Evolutionary conservation across 2,888 invertebrate genomes (phyloP).

Genomic region (Baronia brevicornis): DNA sequence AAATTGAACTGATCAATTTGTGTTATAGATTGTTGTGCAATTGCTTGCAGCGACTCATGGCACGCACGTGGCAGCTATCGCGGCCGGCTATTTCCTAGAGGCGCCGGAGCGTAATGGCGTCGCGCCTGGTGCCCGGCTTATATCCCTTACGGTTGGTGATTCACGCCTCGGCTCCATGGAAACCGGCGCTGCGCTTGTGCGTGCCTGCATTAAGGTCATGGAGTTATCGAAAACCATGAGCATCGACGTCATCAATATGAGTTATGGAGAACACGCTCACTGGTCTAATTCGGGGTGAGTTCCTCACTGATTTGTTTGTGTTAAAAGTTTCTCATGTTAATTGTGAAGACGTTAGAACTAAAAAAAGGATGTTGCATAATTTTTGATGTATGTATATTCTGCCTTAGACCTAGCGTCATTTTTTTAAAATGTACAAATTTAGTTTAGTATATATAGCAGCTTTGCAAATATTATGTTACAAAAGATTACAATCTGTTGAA

Average conservation of each 20-base stretch:
- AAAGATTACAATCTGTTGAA: no score
- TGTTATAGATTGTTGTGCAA: no score
- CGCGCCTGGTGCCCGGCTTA: slow-evolving; percentile 96
- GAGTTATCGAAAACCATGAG: slow-evolving; percentile 76
- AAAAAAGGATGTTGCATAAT: no score
- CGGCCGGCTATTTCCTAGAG: slow-evolving; percentile 91
- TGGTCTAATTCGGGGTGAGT: slow-evolving; percentile 92
- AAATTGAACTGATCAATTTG: no score
- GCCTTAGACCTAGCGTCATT: no score
- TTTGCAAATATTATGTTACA: no score
- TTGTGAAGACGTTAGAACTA: no score
- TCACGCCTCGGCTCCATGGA: slow-evolving; percentile 95
- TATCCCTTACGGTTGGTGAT: slow-evolving; percentile 96
- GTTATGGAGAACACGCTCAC: slow-evolving; percentile 96
- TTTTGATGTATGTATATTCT: no score
- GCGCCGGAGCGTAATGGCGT: slow-evolving; percentile 93
- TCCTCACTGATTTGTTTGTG: no score
- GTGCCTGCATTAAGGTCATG: slow-evolving; percentile 94
- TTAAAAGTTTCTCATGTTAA: no score
- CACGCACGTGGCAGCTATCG: slow-evolving; percentile 97
- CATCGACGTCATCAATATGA: slow-evolving; percentile 97
- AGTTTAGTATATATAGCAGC: no score
- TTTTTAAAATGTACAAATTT: no score
- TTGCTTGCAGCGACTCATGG: slow-evolving; percentile 90
- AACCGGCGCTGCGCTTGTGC: slow-evolving; percentile 93